Evolutionary conservation across 2,888 invertebrate genomes (phyloP), one percentile per base, ranked within the genome.

Genomic region (Chrysomela aeneicollis): DNA sequence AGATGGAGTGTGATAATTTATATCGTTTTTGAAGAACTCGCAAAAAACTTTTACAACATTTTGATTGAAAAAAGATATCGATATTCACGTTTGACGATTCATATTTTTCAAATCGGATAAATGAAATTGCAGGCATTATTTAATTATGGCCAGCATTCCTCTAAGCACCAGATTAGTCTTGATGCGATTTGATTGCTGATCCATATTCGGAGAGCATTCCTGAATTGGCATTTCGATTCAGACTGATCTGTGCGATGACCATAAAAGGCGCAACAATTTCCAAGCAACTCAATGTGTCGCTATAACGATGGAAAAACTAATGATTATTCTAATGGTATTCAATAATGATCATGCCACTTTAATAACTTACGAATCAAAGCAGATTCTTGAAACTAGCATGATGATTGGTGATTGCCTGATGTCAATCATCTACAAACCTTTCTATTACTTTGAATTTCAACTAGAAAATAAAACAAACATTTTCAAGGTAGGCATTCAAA

Each of bases 171-270:
- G 46, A 57, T 57, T 46, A 46, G 57, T 57, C 57, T 15, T 12
- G 15, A 42, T 42, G 2, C 12, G 42, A 12, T 42, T 10, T 42
- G 42, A 42, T 42, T 42, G n/a, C 17, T 57, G 57, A 46, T 46
- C 57, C 57, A 57, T 57, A 57, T 46, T 35, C n/a, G 32, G 57
- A 46, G 15, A 37, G 46, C 22, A 42, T 15, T 26, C 30, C 46
- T 57, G 47, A 57, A 57, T 46, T 26, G 30, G 42, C 32, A 22
- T 37, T 10, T 17, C 12, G 37, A 57, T 57, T 57, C 57, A 37
- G 57, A 46, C 57, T 46, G 26, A 57, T 57, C 42, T 46, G 42
- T 21, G 42, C 42, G 26, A 46, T 30, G n/a, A 12, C 57, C 57
- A 46, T 57, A 57, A 57, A 57, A 22, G 30, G 57, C 15, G 1